Conservation (phyloP, 2,797 vertebrate species). For the Babyrousa celebensis region DNA sequence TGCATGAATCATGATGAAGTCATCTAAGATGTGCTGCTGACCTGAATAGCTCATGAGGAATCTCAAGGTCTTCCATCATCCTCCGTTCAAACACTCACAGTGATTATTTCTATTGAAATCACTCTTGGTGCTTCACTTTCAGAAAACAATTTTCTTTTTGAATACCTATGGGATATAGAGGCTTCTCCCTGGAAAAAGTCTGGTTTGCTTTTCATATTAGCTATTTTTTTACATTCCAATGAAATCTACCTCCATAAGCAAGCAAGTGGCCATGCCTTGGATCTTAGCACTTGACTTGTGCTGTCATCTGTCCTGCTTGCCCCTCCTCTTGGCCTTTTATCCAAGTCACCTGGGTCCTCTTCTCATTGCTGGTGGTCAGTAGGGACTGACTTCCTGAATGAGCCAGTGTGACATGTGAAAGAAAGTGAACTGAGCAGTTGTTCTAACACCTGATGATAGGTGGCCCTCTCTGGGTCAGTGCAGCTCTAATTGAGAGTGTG, state of each 20-base stretch:
- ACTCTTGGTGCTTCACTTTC: not conserved
- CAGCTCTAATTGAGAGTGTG: not conserved
- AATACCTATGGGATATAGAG: not conserved
- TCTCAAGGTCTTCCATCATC: not conserved
- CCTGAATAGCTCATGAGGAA: not conserved
- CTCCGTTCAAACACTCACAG: not conserved
- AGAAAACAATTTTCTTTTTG: constrained; percentile 50
- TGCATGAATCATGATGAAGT: not conserved
- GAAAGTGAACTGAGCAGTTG: not conserved
- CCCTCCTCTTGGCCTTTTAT: not conserved
- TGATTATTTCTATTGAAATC: constrained; percentile 41
- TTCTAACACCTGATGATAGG: not conserved
- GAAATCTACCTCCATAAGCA: not conserved
- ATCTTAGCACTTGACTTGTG: not conserved
- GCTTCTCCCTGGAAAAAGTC: not conserved
- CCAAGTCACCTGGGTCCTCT: not conserved
- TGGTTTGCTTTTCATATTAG: constrained; percentile 45
- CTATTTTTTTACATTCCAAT: constrained; percentile 10
- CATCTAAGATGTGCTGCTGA: not conserved
- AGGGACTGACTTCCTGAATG: not conserved
- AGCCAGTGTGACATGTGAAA: not conserved
- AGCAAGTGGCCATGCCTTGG: not conserved
- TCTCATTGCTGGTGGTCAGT: not conserved
- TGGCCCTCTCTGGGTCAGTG: not conserved
- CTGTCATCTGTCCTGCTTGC: not conserved